A percentile compares a stretch with the other conserved stretches of the same genome.
phyloP scores from a whole-genome alignment of 2,113 vertebrate genomes.

The Odocoileus hemionus region DNA sequence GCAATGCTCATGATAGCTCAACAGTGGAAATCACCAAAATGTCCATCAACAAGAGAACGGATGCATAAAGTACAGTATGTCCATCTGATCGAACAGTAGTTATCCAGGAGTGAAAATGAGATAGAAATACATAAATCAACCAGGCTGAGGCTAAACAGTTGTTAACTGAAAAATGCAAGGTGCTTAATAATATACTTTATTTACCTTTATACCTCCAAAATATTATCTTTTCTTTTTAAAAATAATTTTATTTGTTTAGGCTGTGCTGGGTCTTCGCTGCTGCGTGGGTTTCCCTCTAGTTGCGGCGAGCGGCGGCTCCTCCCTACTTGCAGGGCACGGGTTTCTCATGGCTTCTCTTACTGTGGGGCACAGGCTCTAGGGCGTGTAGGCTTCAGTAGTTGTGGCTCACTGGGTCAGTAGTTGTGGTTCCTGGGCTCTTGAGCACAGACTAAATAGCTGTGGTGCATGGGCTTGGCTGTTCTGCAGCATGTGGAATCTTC shows the following conservation, averaged over 20 bases:
- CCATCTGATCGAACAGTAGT: not conserved
- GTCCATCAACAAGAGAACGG: not conserved
- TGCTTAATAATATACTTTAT: not conserved
- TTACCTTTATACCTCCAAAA: not conserved
- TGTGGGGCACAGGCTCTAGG: not conserved
- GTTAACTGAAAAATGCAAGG: not conserved
- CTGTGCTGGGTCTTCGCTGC: not conserved
- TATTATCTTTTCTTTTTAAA: not conserved
- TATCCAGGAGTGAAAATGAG: not conserved
- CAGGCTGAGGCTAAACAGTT: not conserved
- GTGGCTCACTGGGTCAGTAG: not conserved
- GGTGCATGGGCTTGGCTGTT: not conserved
- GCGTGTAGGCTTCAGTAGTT: fast-evolving
- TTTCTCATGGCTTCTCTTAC: not conserved
- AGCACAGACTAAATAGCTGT: not conserved
- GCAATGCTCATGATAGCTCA: not conserved
- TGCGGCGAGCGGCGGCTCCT: not conserved
- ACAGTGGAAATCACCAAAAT: not conserved
- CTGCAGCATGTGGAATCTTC: not conserved
- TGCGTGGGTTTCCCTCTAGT: not conserved
- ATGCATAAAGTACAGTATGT: not conserved
- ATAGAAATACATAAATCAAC: not conserved
- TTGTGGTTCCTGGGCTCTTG: not conserved
- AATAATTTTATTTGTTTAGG: not conserved
- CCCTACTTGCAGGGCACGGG: fast-evolving